Base-by-base conservation (phyloP, 1,140 invertebrate genomes). In the Neodiprion pinetum region DNA sequence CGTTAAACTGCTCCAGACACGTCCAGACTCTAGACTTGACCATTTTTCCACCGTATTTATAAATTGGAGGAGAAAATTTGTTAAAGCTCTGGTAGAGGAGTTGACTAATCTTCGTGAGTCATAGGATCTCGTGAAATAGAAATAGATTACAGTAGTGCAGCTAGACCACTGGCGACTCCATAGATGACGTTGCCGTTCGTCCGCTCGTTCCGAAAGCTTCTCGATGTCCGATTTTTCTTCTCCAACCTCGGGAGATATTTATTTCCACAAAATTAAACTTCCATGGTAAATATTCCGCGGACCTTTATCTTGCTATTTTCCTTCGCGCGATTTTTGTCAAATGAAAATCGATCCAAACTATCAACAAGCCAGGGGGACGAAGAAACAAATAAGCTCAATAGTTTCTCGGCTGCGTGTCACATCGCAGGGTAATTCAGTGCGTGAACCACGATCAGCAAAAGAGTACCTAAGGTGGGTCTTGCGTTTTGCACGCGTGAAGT, bases 61-160 rank as follows among this genome's bases (percentile, higher is more conserved):
- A 69, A 69, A 69, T 69, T 69, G 7, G 11, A 47, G 12, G 4
- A 11, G 67, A 69, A 69, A 7, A 69, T 69, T 69, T 69, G 10
- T 23, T 47, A 23, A 69, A 14, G 67, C 21, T 12, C 11, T 69
- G 17, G 12, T 14, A 14, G 61, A 1, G 23, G 49, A 70, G 77
- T 83, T 80, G 81, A 83, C 81, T 83, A 83, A 84, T 81, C 73
- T 70, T 74, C 79, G 79, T 85, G 83, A 84, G 74, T 85, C 84
- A 85, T 78, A 77, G 77, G 78, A 78, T 77, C 76, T 81, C 80
- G 76, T 76, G 80, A 81, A 83, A 81, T 85, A 83, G 83, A 84
- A 85, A 85, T 85, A 85, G 83, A 83, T 69, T 47, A 28, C 7
- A 47, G 11, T 14, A 61, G 28, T 3, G 28, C 28, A 5, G 53